Base-by-base conservation (phyloP, 2,797 vertebrate species). In the Melanogrammus aeglefinus region DNA sequence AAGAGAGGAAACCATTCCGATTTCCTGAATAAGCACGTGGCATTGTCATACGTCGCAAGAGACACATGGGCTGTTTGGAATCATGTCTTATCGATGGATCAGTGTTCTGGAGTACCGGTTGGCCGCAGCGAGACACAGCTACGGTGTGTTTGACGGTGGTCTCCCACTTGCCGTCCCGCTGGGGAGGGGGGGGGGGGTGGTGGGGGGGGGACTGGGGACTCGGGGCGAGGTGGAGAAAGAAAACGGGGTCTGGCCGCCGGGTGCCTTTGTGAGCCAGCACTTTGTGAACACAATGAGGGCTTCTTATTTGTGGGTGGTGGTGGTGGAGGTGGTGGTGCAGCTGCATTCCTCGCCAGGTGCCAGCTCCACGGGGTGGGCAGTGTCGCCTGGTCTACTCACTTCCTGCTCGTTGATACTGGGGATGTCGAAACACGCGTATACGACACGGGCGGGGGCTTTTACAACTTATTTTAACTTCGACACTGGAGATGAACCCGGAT, bases 221-320 rank as follows among this genome's bases (percentile, higher is more conserved):
- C 85, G 84, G 90, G 86, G 91, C 14, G 14, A 21, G 90, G 87
- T 83, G 14, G 79, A 70, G 86, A 83, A 92, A 86, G 92, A 86
- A 38, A 83, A 83, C 85, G 82, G 83, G 78, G 84, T 79, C 83
- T 85, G 80, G 83, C 91, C 85, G 85, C 84, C 86, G 85, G 89
- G 86, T 78, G 77, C 82, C 88, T 90, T 91, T 90, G 91, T 93
- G 91, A 93, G 83, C 77, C 90, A 91, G 91, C 92, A 91, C 85
- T 91, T 93, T 74, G 82, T 84, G 73, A 86, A 85, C 87, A 92
- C 92, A 94, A 93, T 87, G 85, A 85, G 76, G 71, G 80, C 57
- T 81, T 89, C 89, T 93, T 92, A 90, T 92, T 79, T 75, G 0
- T 72, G 75, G 47, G 76, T 75, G 71, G 75, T 72, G 6, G 76